Base-by-base conservation (phyloP, 92 coral and sea anemone genomes). In the Porites divaricata region DNA sequence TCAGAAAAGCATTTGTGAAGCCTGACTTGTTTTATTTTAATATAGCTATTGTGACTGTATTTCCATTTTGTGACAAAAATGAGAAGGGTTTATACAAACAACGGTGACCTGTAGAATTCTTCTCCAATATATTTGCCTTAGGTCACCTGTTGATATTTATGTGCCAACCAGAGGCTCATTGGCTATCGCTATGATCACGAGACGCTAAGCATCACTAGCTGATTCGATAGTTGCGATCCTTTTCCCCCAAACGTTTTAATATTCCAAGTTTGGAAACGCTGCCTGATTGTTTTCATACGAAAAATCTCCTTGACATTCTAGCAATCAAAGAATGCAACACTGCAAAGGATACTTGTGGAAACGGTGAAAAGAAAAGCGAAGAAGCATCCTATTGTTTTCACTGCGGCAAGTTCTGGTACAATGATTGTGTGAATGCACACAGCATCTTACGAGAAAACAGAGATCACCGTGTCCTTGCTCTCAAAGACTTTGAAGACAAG, bases 241-340 rank as follows among this genome's bases (percentile, higher is more conserved):
- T 8, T 11, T 54, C 59, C 14, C 59, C 10, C 4, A 54, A 54
- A 54, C 14, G 56, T 51, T 73, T 9, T 22, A 15, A 35, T 35
- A 35, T 35, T 0, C 45, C 45, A 35, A 35, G 62, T 20, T 65
- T 76, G 76, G 83, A 66, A 17, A 67, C 76, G 57, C 71, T 84
- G 15, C 88, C 88, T 0, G 41, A 51, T 58, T 75, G 88, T 41
- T 84, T 84, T 45, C 76, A 84, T 76, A 21, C 76, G 83, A 84
- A 76, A 72, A 84, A 84, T 76, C 83, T 84, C 4, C 70, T 84
- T 22, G 88, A 84, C 35, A 65, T 84, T 22, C 53, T 84, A 41
- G 76, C 68, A 16, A 84, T 84, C 78, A 84, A 66, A 57, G 82
- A 66, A 26, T 35, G 64, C 17, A 64, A 84, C 14, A 67, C 75